phyloP scores from a whole-genome alignment of 2,888 invertebrate species.

The Noctua janthe region DNA sequence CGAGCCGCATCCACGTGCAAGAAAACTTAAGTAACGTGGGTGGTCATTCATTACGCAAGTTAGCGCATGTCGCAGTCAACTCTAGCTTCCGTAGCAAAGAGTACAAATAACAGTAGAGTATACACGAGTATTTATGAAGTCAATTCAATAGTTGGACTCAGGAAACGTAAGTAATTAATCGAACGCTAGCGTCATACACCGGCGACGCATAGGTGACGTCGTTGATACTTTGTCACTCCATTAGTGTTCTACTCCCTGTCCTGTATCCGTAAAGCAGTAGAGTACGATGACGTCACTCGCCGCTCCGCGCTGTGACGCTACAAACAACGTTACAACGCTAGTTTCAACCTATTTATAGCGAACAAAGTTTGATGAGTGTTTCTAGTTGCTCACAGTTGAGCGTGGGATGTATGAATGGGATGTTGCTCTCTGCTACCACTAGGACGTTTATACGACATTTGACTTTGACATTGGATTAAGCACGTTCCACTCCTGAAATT shows the following conservation, averaged over 20 bases:
- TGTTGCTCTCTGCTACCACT: constrained; percentile 12
- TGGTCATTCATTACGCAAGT: constrained; percentile 64
- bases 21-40: constrained; percentile 55
- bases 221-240: constrained; percentile 8
- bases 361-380: constrained; percentile 56
- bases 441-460: constrained; percentile 10
- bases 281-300: constrained; percentile 43
- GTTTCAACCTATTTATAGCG: constrained; percentile 53
- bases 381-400: constrained; percentile 50
- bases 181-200: not conserved
- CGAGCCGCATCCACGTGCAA: constrained; percentile 35
- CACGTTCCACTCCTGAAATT: constrained; percentile 32
- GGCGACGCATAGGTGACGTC: not conserved
- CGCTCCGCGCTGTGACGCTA: constrained; percentile 33
- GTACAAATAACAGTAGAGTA: not conserved
- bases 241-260: constrained; percentile 26
- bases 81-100: constrained; percentile 36
- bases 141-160: not conserved
- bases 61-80: constrained; percentile 35
- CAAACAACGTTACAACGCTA: constrained; percentile 40
- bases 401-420: constrained; percentile 57
- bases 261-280: constrained; percentile 15
- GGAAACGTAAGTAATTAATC: not conserved
- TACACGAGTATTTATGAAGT: constrained; percentile 1
- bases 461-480: constrained; percentile 46